Evolutionary conservation across 2,888 invertebrate species (phyloP), one percentile per base, ranked within the genome.

Genomic region (Scaptomyza flava): DNA sequence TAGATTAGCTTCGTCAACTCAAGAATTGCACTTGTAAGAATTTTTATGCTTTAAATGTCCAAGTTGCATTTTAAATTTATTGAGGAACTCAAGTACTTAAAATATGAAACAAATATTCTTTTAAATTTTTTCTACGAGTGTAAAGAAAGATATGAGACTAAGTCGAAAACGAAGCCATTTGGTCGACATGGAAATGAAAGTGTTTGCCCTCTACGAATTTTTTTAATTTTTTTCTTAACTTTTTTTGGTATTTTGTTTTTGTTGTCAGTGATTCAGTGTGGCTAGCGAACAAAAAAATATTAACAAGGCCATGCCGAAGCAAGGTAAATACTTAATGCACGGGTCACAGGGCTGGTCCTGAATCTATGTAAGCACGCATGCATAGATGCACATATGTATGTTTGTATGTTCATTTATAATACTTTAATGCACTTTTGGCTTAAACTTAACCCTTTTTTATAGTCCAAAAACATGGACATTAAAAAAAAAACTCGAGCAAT

Each of bases 361-460:
- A 31, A 14, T 14, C 46, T 45, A 46, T n/a, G 20, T 34, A 8
- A 46, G 36, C 34, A 2, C 17, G 17, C 17, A 17, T 17, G 17
- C 17, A 17, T 17, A 17, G 0, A 34, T 34, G 12, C 3, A 30
- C 9, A 5, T 11, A 23, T 4, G 23, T 33, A 11, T n/a, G 4
- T 50, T 6, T 30, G 33, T 31, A 2, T 43, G 9, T 23, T n/a
- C 47, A 31, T n/a, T 30, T 30, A 20, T 30, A 14, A 8, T 34
- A 34, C 71, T 77, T 73, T 84, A 87, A 79, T 81, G 85, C 81
- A 77, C 82, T 75, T 81, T 79, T 43, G 71, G 68, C 74, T 68
- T 42, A 59, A 53, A 46, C n/a, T 46, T 20, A 2, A 47, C 1
- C n/a, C n/a, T 2, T 23, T 23, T 23, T 23, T 17, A 17, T 17